Percentiles rank a stretch among this genome's conserved stretches.
phyloP scores from a whole-genome alignment of 2,797 vertebrate genomes.

The Chrysocyon brachyurus region DNA sequence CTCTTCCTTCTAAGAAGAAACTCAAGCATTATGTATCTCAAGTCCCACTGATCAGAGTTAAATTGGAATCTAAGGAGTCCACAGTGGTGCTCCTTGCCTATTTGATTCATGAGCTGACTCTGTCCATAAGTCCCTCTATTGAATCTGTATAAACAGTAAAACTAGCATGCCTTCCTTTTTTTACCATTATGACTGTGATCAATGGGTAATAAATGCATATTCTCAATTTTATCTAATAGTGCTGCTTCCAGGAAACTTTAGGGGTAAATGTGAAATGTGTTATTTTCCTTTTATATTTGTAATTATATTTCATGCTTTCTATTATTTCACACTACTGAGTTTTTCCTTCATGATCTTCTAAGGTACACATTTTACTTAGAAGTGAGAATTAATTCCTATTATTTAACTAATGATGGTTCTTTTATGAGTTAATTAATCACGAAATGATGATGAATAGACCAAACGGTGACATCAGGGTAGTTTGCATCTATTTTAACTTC shows the following conservation, averaged over 20 bases:
- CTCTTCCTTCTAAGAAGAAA: conserved; percentile 14
- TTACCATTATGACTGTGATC: background rate
- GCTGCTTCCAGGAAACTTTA: background rate
- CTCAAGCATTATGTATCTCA: background rate
- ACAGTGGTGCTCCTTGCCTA: background rate
- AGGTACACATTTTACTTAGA: conserved; percentile 37
- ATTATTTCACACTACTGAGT: background rate
- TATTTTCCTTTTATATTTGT: conserved; percentile 46
- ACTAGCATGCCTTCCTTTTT: background rate
- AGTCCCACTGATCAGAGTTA: background rate
- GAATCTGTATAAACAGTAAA: background rate
- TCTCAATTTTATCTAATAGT: background rate
- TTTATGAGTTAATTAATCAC: conserved; percentile 82
- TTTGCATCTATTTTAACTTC: conserved; percentile 62
- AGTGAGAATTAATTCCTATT: conserved; percentile 68
- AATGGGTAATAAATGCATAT: background rate
- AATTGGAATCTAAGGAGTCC: background rate
- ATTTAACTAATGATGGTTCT: conserved; percentile 77
- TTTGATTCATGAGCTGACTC: background rate
- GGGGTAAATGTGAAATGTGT: background rate
- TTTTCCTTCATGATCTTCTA: conserved; percentile 53
- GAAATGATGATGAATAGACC: conserved; percentile 71
- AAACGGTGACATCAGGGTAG: conserved; percentile 60
- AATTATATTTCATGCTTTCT: conserved; percentile 10
- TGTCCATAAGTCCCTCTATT: background rate